Conservation (phyloP, 2,888 invertebrate species). For the Amiota communis region DNA sequence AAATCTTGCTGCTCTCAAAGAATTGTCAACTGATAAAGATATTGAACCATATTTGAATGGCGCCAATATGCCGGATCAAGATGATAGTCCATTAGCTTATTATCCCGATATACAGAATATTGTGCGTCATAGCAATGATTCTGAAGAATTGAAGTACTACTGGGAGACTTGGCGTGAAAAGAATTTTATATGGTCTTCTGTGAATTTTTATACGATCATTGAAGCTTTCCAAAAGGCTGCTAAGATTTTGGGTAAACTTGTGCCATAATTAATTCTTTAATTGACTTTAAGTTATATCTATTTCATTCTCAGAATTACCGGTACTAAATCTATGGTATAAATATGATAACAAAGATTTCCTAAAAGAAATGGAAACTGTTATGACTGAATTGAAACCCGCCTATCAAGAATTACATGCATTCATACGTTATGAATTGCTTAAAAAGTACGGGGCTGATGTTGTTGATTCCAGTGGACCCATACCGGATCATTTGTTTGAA, state of each 20-base stretch:
- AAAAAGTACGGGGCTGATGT: slow-evolving; percentile 81
- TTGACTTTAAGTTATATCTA: neutral
- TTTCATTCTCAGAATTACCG: slow-evolving; percentile 50
- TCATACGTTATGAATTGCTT: slow-evolving; percentile 81
- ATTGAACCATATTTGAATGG: slow-evolving; percentile 73
- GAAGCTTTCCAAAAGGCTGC: slow-evolving; percentile 67
- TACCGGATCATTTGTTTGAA: slow-evolving; percentile 84
- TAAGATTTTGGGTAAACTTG: slow-evolving; percentile 54
- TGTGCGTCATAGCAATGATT: slow-evolving; percentile 62
- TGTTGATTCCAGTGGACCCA: slow-evolving; percentile 79
- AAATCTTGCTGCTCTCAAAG: slow-evolving; percentile 62
- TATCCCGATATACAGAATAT: slow-evolving; percentile 69
- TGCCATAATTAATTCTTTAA: neutral
- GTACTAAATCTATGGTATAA: slow-evolving; percentile 65
- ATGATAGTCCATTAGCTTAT: slow-evolving; percentile 64
- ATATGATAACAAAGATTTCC: slow-evolving; percentile 63
- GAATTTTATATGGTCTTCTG: slow-evolving; percentile 65
- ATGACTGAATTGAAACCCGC: slow-evolving; percentile 77
- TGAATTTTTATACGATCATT: slow-evolving; percentile 66
- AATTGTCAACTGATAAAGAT: slow-evolving; percentile 75
- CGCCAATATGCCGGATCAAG: slow-evolving; percentile 63
- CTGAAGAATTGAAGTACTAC: slow-evolving; percentile 66
- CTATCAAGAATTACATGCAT: slow-evolving; percentile 87
- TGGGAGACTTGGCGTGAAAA: slow-evolving; percentile 69
- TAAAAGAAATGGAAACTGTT: slow-evolving; percentile 68